Conservation (phyloP, 2,888 invertebrate genomes). For the Morpho helenor region DNA sequence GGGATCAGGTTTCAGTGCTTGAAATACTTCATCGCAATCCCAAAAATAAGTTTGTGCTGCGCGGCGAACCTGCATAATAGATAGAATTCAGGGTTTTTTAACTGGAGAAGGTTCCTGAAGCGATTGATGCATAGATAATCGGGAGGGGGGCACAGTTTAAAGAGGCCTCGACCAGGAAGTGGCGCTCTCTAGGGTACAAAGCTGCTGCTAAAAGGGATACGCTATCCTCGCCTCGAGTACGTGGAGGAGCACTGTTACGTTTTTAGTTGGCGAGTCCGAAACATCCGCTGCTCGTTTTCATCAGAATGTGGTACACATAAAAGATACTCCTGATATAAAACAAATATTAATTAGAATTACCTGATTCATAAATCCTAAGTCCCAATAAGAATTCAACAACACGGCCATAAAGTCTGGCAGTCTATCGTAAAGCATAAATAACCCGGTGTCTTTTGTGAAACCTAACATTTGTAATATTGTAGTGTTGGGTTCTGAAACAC, state of each 20-base stretch:
- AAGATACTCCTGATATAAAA: too few relatives aligned
- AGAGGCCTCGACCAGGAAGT: too few relatives aligned
- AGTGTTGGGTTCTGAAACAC: slow-evolving; percentile 49
- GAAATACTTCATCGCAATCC: slow-evolving; percentile 64
- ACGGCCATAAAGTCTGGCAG: slow-evolving; percentile 60
- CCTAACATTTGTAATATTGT: slow-evolving; percentile 61
- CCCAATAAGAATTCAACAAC: slow-evolving; percentile 68
- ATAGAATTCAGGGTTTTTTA: not conserved
- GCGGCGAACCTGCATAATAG: slow-evolving; percentile 49
- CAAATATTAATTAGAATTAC: slow-evolving; percentile 31
- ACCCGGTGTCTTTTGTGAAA: slow-evolving; percentile 59
- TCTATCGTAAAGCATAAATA: slow-evolving; percentile 58
- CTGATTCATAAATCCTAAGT: slow-evolving; percentile 70
- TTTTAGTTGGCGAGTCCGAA: not conserved
- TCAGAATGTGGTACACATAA: too few relatives aligned
- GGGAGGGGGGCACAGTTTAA: too few relatives aligned
- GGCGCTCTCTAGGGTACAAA: too few relatives aligned
- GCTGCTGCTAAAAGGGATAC: too few relatives aligned
- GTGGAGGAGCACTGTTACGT: too few relatives aligned
- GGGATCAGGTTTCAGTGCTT: slow-evolving; percentile 48
- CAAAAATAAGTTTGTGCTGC: slow-evolving; percentile 59
- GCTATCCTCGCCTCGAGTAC: too few relatives aligned
- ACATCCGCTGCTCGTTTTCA: too few relatives aligned
- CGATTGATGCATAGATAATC: too few relatives aligned
- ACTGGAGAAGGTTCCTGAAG: too few relatives aligned